Conservation (phyloP, 2,888 invertebrate genomes). For the Drosophila siamana region DNA sequence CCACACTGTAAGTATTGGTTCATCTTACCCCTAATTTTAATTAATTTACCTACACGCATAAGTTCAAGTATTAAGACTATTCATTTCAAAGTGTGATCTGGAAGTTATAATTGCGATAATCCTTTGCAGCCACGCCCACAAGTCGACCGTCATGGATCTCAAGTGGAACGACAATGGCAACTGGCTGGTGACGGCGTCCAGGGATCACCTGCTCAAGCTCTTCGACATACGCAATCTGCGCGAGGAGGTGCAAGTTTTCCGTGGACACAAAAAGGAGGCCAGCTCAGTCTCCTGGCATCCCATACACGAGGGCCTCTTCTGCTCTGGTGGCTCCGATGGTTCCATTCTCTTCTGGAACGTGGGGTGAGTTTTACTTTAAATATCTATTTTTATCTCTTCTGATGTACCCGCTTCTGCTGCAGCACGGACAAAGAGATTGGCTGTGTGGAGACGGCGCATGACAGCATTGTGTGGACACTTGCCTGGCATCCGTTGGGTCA, state of each 20-base stretch:
- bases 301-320: constrained; percentile 97
- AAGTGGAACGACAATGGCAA: constrained; percentile 99
- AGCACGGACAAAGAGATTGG: constrained; percentile 99
- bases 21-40: too few species aligned
- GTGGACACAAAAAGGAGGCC: constrained; percentile 99
- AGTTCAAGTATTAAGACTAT: too few species aligned
- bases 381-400: too few species aligned
- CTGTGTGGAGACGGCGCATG: constrained; percentile 99
- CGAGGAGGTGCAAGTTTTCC: constrained; percentile 97
- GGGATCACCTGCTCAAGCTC: constrained; percentile 98
- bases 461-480: constrained; percentile 99
- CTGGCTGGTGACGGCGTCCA: constrained; percentile 99
- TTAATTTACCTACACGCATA: too few species aligned
- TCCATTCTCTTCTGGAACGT: constrained; percentile 99
- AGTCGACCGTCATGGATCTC: constrained; percentile 99
- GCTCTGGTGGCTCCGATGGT: constrained; percentile 99
- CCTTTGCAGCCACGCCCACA: constrained; percentile 94
- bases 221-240: constrained; percentile 98
- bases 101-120: constrained; percentile 1
- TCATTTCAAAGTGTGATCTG: too few species aligned
- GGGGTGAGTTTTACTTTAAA: constrained; percentile 87
- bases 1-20: constrained; percentile 91
- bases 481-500: constrained; percentile 99
- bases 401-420: neutral
- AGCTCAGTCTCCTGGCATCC: constrained; percentile 99